Base-by-base conservation (phyloP, 2,797 vertebrate species). In the Hemitrygon akajei region DNA sequence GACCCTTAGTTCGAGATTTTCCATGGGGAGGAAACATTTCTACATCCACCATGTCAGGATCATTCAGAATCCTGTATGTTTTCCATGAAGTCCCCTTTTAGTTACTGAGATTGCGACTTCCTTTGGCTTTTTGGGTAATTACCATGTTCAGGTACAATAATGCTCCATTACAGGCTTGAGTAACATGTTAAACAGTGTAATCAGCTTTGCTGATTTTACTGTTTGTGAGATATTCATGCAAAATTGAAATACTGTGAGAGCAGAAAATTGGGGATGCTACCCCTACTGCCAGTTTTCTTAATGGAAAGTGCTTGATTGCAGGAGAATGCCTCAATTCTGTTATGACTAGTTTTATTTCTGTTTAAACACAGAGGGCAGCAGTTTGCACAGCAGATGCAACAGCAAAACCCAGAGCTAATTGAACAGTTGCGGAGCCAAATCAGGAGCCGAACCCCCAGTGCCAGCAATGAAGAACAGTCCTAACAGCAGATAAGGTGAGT, bases 311-410 rank as follows among this genome's bases (percentile, higher is more conserved):
- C 12, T 71, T 27, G 25, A 63, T 63, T 25, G 1, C 2, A 27
- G 58, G 47, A 30, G 86, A 22, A 1, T 7, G n/a, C 6, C 60
- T 14, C 11, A 94, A 40, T 92, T 76, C 56, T 73, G 37, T 0
- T 40, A 25, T 69, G 16, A 91, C 14, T 22, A 22, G 22, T 60
- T 58, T 84, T 89, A 34, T 34, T 66, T 93, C 56, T 82, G 40
- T 5, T 27, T 75, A 76, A 47, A 30, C 0, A 0, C 95, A 98
- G 98, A 81, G 98, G 98, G 58, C 98, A 99, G 95, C 98, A 99
- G 95, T 99, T 99, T 0, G 98, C 99, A 0, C 98, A 99, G 96
- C 98, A 99, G 96, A 99, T 99, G 98, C 98, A 99, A 95, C 98
- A 99, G 96, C 98, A 99, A 96, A 99, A 99, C 86, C 98, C 99